Conservation (phyloP, 1,140 invertebrate genomes). For the Metaphire vulgaris region DNA sequence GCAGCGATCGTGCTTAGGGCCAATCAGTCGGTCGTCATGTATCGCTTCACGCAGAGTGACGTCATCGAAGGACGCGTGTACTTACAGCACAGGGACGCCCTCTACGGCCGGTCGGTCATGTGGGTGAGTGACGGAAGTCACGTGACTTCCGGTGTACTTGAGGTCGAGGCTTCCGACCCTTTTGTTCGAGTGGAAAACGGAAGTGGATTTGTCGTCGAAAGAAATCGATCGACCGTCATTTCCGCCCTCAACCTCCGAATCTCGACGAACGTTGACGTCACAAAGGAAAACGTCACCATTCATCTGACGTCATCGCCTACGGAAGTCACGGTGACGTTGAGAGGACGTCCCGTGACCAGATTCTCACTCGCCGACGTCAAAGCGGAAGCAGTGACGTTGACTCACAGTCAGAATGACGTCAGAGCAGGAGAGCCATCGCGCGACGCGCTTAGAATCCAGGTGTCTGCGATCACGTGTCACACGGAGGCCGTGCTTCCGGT, state of each 20-base stretch:
- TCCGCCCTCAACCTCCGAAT: slow-evolving; percentile 54
- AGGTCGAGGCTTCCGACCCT: slow-evolving; percentile 54
- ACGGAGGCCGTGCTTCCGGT: neutral
- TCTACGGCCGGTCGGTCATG: slow-evolving; percentile 66
- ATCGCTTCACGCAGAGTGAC: slow-evolving; percentile 67
- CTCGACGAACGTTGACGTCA: slow-evolving; percentile 68
- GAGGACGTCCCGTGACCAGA: slow-evolving; percentile 29
- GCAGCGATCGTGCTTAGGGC: slow-evolving; percentile 56
- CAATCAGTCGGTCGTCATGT: slow-evolving; percentile 43
- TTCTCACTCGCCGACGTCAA: slow-evolving; percentile 39
- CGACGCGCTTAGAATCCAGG: slow-evolving; percentile 40
- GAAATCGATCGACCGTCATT: slow-evolving; percentile 43
- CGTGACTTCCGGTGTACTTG: slow-evolving; percentile 51
- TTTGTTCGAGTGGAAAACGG: slow-evolving; percentile 51
- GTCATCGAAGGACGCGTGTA: slow-evolving; percentile 69
- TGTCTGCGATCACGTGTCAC: slow-evolving; percentile 33
- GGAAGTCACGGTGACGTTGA: slow-evolving; percentile 35
- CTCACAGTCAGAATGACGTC: slow-evolving; percentile 36
- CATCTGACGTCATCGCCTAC: slow-evolving; percentile 32
- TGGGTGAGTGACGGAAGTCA: slow-evolving; percentile 65
- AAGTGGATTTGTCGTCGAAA: slow-evolving; percentile 53
- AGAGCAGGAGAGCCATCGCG: slow-evolving; percentile 32
- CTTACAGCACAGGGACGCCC: slow-evolving; percentile 73
- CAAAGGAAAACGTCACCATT: slow-evolving; percentile 35
- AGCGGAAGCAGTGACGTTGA: slow-evolving; percentile 34